Percentiles rank a stretch among this genome's conserved stretches.
Conservation (phyloP, 1,140 invertebrate species). For the Sycobia sp. region DNA sequence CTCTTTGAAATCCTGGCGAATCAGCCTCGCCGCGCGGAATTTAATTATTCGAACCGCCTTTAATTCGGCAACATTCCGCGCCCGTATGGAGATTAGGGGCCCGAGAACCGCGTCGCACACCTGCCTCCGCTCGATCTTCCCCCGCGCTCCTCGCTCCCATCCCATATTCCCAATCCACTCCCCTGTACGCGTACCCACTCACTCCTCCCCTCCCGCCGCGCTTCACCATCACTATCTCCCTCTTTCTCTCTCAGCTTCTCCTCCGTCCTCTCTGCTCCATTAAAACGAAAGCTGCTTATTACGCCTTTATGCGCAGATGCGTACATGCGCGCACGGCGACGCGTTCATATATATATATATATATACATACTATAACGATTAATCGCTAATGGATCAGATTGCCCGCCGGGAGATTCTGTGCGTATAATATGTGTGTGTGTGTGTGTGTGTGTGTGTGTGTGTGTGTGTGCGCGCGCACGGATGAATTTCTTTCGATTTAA, state of each 20-base stretch:
- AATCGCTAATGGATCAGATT: constrained; percentile 30
- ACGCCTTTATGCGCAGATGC: constrained; percentile 14
- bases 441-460: too few relatives aligned
- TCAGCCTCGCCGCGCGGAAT: constrained; percentile 13
- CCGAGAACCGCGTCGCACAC: constrained; percentile 37
- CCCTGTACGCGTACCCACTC: too few relatives aligned
- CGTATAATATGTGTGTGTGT: background rate
- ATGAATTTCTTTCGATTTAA: constrained; percentile 11
- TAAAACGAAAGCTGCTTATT: constrained; percentile 32
- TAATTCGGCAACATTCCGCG: constrained; percentile 45
- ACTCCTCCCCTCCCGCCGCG: background rate
- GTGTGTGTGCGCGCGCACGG: too few relatives aligned
- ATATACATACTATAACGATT: too few relatives aligned
- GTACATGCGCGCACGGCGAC: background rate
- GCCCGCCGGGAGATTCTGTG: background rate
- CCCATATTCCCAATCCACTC: too few relatives aligned
- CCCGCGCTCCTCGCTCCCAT: too few relatives aligned
- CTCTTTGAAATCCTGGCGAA: too few relatives aligned
- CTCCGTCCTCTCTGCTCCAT: constrained; percentile 7
- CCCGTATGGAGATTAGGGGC: constrained; percentile 42
- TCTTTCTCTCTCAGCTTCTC: background rate
- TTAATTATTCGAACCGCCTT: constrained; percentile 39
- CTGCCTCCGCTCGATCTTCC: constrained; percentile 9
- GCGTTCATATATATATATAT: too few relatives aligned
- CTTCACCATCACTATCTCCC: background rate